Evolutionary conservation across 37 sponge, comb jelly and placozoan genomes (phyloP), one percentile per base, ranked within the genome.

Genomic region (Chondrilla cf. caribensis): DNA sequence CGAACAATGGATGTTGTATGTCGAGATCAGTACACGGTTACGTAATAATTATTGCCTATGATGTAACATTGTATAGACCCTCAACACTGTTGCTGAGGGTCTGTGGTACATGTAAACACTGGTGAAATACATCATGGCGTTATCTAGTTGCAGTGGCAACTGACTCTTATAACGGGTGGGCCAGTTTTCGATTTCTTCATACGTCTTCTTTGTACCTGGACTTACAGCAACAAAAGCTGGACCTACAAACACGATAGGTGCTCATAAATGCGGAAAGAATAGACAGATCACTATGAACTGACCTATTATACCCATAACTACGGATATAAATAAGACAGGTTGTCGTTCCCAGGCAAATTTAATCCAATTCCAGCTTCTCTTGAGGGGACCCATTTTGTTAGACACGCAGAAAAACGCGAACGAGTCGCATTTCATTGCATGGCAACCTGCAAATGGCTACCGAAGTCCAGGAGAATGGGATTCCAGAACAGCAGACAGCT

Each of bases 271-370:
- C 15, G 29, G 64, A 7, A 62, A 47, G 11, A 47, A 47, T 11
- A 47, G 11, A 14, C 6, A 47, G 51, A 47, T 14, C 6, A 47
- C 51, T 14, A 47, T 6, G 11, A 6, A 47, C 6, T 47, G n/a
- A 94, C 95, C 95, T 37, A 62, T 0, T 17, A 59, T 33, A 25
- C 87, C 92, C 77, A 91, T 77, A 0, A 77, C 86, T 25, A 41
- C 21, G 21, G 95, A 70, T 17, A 94, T 21, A 25, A 94, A 70
- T 24, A 94, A 85, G 3, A 94, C 89, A 22, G 95, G 95, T 43
- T 94, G 87, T 8, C 71, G 85, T 22, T 89, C 89, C 95, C 95
- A 94, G 17, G 92, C 90, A 54, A 84, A 77, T 41, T 86, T 86
- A n/a, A 93, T 64, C 82, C 83, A 94, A 60, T 78, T 71, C 54